phyloP scores from a whole-genome alignment of 2,888 invertebrate species.

The Cheilosia pagana region DNA sequence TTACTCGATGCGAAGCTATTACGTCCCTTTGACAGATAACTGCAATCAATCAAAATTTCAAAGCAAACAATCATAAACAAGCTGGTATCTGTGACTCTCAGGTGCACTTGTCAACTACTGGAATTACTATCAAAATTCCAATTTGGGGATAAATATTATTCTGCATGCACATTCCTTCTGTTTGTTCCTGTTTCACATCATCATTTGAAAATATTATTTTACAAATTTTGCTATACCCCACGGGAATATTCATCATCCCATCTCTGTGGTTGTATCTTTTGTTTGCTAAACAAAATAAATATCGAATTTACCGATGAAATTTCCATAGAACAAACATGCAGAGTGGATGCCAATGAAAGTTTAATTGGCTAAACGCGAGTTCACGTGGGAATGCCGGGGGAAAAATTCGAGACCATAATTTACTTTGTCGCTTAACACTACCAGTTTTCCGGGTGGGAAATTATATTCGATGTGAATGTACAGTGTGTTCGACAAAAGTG shows the following conservation, averaged over 20 bases:
- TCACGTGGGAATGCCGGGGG: background rate
- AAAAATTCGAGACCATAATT: background rate
- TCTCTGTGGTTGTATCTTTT: background rate
- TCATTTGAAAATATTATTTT: background rate
- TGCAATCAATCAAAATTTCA: too few species aligned
- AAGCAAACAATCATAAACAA: too few species aligned
- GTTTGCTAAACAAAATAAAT: slow-evolving; percentile 4
- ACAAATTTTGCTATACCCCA: background rate
- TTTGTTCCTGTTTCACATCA: background rate
- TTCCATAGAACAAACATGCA: background rate
- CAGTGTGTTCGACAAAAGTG: too few species aligned
- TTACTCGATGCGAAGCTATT: too few species aligned
- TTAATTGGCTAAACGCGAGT: background rate
- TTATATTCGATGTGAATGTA: too few species aligned
- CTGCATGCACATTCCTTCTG: background rate
- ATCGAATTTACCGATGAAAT: background rate
- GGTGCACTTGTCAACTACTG: too few species aligned
- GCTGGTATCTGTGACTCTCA: too few species aligned
- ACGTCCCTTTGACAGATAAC: too few species aligned
- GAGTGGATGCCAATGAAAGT: background rate
- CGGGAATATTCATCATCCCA: slow-evolving; percentile 1
- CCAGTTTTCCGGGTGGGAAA: too few species aligned
- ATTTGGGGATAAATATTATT: background rate
- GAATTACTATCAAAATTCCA: too few species aligned
- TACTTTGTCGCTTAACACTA: background rate